A percentile compares a stretch with the other conserved stretches of the same genome.
phyloP scores from a whole-genome alignment of 2,797 vertebrate species.

The Allochrocebus solatus region DNA sequence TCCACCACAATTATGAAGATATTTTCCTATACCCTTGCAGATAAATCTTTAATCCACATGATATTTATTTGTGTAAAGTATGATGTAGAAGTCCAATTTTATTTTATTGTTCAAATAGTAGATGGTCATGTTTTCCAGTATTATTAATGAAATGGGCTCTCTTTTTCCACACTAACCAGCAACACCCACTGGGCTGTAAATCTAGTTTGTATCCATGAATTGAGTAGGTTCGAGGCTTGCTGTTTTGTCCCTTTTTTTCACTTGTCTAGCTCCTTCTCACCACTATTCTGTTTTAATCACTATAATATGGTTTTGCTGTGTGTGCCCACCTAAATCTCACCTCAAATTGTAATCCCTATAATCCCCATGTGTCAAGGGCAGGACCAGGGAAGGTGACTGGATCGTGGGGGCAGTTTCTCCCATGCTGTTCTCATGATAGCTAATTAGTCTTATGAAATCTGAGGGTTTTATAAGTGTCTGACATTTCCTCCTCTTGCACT shows the following conservation, averaged over 20 bases:
- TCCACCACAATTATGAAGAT: not conserved
- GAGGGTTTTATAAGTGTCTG: not conserved
- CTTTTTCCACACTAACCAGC: not conserved
- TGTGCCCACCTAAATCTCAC: not conserved
- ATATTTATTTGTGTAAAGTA: not conserved
- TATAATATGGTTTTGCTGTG: not conserved
- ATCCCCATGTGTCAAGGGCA: not conserved
- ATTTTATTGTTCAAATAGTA: not conserved
- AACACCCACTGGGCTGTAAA: not conserved
- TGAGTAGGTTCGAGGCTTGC: not conserved
- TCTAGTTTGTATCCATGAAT: not conserved
- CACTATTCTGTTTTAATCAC: not conserved
- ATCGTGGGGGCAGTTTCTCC: not conserved
- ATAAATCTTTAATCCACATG: not conserved
- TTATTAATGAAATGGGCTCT: not conserved
- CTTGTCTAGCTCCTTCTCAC: not conserved
- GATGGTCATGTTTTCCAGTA: not conserved
- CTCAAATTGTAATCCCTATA: not conserved
- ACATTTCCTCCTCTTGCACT: not conserved
- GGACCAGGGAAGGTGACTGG: not conserved
- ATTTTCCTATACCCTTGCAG: not conserved
- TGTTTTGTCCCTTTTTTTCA: not conserved
- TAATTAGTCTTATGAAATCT: not conserved
- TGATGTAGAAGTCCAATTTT: not conserved
- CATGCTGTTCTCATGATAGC: not conserved